Conservation (phyloP, 2,113 vertebrate genomes). For the Ploceus nigricollis region DNA sequence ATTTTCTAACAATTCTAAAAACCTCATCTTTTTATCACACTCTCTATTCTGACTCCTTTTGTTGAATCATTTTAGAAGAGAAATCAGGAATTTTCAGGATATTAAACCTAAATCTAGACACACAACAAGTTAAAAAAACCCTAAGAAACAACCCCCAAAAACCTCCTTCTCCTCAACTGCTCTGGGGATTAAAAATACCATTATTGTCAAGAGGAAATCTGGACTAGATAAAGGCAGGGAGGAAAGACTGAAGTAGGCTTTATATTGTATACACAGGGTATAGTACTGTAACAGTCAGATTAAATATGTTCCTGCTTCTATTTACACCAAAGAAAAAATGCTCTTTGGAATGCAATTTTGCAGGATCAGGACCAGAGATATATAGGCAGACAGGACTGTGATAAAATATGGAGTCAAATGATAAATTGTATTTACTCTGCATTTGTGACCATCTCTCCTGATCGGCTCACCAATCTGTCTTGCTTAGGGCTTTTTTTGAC, state of each 20-base stretch:
- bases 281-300: too few relatives aligned
- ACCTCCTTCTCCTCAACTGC: rapidly evolving
- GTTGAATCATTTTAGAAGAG: background rate
- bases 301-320: background rate
- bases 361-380: background rate
- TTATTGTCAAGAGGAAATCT: background rate
- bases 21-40: rapidly evolving
- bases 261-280: background rate
- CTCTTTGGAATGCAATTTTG: background rate
- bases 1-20: background rate
- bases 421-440: background rate
- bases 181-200: background rate
- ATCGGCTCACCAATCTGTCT: background rate
- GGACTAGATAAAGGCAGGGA: background rate
- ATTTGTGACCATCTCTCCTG: background rate
- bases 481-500: background rate
- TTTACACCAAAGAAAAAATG: background rate
- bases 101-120: background rate
- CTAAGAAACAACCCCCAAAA: too few relatives aligned
- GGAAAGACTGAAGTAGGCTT: background rate
- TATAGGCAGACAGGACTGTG: background rate
- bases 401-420: background rate
- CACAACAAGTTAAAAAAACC: background rate
- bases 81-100: background rate
- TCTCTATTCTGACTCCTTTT: background rate